Evolutionary conservation across 92 coral and sea anemone genomes (phyloP).

Genomic region (Scolanthus callimorphus): DNA sequence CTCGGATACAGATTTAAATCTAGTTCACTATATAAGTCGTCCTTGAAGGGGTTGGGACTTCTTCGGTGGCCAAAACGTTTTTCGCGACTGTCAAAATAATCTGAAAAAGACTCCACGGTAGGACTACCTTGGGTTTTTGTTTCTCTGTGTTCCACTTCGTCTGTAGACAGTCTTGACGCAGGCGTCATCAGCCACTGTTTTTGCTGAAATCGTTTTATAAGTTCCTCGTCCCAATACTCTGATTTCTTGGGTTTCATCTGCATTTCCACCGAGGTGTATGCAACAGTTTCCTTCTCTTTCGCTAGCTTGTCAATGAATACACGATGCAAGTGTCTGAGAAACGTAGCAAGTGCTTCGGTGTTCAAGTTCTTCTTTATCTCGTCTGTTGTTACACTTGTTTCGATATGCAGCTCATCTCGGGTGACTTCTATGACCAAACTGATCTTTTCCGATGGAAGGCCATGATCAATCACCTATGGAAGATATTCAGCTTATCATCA

Average conservation of each 20-base stretch:
- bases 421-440: conserved; percentile 40
- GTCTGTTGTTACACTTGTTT: conserved; percentile 14
- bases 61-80: no score
- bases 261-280: not conserved
- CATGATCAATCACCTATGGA: conserved; percentile 52
- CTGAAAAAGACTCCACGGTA: no score
- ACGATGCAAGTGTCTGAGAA: conserved; percentile 26
- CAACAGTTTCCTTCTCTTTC: not conserved
- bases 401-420: conserved; percentile 45
- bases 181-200: no score
- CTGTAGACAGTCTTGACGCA: no score
- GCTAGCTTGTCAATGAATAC: conserved; percentile 10
- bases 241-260: not conserved
- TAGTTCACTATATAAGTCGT: no score
- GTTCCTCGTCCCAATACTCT: not conserved
- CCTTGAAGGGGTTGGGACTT: no score
- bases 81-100: no score
- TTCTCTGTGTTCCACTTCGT: no score
- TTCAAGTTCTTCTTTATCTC: conserved; percentile 14
- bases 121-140: no score
- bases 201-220: not conserved
- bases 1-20: no score
- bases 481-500: not conserved
- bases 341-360: conserved; percentile 6
- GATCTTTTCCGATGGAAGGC: conserved; percentile 63